Percentiles rank a stretch among this genome's conserved stretches.
Conservation (phyloP, 2,797 vertebrate genomes). For the Enteromius trimaculatus region DNA sequence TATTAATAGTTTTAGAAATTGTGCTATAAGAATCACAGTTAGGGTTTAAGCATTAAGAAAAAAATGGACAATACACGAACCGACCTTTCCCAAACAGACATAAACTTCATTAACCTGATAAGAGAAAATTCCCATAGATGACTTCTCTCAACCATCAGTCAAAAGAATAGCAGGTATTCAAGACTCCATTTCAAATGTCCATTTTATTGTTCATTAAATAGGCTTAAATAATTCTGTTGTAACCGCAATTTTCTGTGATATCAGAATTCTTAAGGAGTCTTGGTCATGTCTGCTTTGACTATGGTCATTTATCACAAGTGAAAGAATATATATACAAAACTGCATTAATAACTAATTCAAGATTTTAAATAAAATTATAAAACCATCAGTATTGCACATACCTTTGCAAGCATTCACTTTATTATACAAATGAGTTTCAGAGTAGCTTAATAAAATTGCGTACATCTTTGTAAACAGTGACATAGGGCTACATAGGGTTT, state of each 20-base stretch:
- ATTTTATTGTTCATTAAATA: neutral
- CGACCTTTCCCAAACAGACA: neutral
- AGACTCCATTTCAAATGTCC: neutral
- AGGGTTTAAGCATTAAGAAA: no score
- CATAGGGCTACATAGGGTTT: neutral
- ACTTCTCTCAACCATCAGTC: no score
- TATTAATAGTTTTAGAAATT: no score
- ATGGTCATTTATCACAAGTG: neutral
- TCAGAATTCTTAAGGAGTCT: neutral
- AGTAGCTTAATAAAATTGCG: neutral
- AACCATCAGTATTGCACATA: neutral
- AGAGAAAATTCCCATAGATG: neutral
- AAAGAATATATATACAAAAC: neutral
- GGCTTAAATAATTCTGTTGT: neutral
- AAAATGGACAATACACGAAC: no score
- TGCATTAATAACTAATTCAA: neutral
- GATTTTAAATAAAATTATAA: neutral
- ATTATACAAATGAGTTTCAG: neutral
- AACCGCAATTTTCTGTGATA: neutral
- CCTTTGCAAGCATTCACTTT: neutral
- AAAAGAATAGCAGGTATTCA: neutral
- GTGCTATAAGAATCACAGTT: no score
- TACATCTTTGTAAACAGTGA: neutral
- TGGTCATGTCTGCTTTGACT: neutral
- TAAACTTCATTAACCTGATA: neutral